Base-by-base conservation (phyloP, 2,797 vertebrate species). In the Pangasius larnaudii region DNA sequence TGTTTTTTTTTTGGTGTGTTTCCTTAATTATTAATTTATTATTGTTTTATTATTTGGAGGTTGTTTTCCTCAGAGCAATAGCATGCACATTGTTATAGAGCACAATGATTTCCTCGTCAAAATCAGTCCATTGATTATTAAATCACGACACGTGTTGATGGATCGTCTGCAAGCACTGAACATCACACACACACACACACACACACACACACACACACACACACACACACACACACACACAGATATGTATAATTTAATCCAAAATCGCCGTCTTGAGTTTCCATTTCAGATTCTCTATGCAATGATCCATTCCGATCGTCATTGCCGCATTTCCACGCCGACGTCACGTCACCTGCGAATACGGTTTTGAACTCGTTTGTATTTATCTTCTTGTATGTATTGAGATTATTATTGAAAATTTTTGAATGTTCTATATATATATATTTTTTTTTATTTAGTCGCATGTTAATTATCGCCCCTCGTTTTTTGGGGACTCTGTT, bases 261-360 rank as follows among this genome's bases (percentile, higher is more conserved):
- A 1, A 58, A 83, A 18, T 9, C 27, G 63, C 2, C 30, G 49
- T 58, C 5, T 56, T 78, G 72, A 65, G 72, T 86, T 97, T 95
- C 95, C 96, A 97, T 96, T 96, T 97, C 96, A 96, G 96, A 98
- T 92, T 96, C 98, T 99, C 98, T 99, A 99, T 99, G 98, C 98
- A 99, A 99, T 97, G 97, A 98, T 95, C 95, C 95, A 95, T 97
- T 92, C 93, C 94, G 94, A 95, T 95, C 94, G 94, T 93, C 97
- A 96, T 97, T 94, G 93, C 96, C 95, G 96, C 96, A 95, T 96
- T 94, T 95, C 96, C 96, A 97, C 93, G 94, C 96, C 93, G 92
- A 89, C 89, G 61, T 91, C 90, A 92, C 85, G 49, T 81, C 79
- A 46, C 85, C 51, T 94, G 89, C 89, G 85, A 89, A 94, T 95